phyloP scores from a whole-genome alignment of 1,140 invertebrate genomes.

The Arion vulgaris region DNA sequence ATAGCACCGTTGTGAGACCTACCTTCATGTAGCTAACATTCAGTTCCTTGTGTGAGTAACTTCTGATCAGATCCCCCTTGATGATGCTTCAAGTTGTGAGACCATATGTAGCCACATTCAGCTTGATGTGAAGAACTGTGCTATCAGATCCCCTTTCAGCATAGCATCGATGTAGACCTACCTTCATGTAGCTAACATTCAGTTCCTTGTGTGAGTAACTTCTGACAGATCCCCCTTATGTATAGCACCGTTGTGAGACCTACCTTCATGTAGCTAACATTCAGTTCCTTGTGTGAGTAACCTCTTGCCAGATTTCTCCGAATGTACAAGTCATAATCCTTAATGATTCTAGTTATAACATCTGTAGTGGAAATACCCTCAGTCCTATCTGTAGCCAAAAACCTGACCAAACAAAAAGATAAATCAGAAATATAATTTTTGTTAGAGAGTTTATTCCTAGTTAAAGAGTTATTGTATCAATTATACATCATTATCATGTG shows the following conservation, averaged over 20 bases:
- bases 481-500: too few species aligned
- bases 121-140: too few species aligned
- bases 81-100: too few species aligned
- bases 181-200: slow-evolving; percentile 97
- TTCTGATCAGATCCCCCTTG: slow-evolving; percentile 93
- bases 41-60: slow-evolving; percentile 97
- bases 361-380: slow-evolving; percentile 98
- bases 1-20: slow-evolving; percentile 18
- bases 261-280: slow-evolving; percentile 96
- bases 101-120: too few species aligned
- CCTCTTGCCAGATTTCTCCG: slow-evolving; percentile 95
- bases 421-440: too few species aligned
- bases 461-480: too few species aligned
- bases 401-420: slow-evolving; percentile 75
- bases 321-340: slow-evolving; percentile 99
- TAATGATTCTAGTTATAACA: slow-evolving; percentile 97
- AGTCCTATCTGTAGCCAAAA: slow-evolving; percentile 95
- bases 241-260: too few species aligned
- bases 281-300: slow-evolving; percentile 97
- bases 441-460: too few species aligned
- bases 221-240: too few species aligned
- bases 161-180: too few species aligned
- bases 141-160: too few species aligned
- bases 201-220: slow-evolving; percentile 98
- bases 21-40: slow-evolving; percentile 98